phyloP scores from a whole-genome alignment of 2,113 vertebrate genomes.

The Heliornis fulica region DNA sequence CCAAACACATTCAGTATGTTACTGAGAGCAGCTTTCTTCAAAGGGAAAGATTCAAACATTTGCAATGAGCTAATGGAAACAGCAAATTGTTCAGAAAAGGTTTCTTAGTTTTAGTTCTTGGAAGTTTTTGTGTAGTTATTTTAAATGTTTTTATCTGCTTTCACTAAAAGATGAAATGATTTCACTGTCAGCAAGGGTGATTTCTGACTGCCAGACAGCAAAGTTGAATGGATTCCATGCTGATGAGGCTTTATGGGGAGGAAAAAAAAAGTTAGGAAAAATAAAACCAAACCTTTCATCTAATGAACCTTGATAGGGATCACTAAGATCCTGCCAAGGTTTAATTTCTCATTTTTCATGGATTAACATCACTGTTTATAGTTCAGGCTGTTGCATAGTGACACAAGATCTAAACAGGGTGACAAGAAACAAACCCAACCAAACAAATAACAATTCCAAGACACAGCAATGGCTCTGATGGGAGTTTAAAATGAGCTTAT shows the following conservation, averaged over 20 bases:
- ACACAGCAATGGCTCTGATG: not conserved
- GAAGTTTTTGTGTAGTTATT: not conserved
- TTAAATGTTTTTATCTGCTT: not conserved
- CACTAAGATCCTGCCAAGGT: not conserved
- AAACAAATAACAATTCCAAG: conserved; percentile 14
- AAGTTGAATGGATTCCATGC: not conserved
- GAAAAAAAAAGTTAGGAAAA: not conserved
- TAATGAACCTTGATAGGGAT: not conserved
- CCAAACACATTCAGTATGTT: not conserved
- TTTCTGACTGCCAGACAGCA: not conserved
- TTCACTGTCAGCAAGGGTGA: not conserved
- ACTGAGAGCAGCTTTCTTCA: not conserved
- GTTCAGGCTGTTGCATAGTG: conserved; percentile 31
- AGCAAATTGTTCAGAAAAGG: not conserved
- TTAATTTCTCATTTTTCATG: conserved; percentile 39
- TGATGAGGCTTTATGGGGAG: not conserved
- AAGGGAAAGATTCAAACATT: not conserved
- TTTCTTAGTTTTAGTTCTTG: not conserved
- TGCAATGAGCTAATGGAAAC: not conserved
- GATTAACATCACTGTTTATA: conserved; percentile 39
- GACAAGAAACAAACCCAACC: conserved; percentile 8
- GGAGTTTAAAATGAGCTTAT: not conserved
- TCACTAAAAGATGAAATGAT: not conserved
- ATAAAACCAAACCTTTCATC: not conserved
- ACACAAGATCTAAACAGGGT: not conserved